phyloP scores from a whole-genome alignment of 2,113 vertebrate genomes.

The Pelvicachromis taeniatus region DNA sequence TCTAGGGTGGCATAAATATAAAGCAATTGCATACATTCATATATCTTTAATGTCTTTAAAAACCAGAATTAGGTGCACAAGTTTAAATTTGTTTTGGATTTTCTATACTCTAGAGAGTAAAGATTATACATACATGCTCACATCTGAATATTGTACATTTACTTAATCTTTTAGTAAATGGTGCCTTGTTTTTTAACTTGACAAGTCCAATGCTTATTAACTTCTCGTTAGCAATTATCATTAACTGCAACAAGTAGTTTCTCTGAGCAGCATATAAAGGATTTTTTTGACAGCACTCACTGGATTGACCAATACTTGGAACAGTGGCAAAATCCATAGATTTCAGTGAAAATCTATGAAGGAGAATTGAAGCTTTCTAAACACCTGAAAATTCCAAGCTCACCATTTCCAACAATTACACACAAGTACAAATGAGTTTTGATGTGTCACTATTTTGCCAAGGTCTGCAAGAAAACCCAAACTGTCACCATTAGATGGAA shows the following conservation, averaged over 20 bases:
- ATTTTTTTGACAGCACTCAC: not conserved
- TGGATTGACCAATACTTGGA: not conserved
- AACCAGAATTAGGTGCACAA: too few species aligned
- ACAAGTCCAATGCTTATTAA: not conserved
- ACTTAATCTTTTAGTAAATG: not conserved
- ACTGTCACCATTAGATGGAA: not conserved
- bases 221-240: not conserved
- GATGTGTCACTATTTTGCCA: not conserved
- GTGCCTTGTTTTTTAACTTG: not conserved
- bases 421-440: not conserved
- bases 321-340: not conserved
- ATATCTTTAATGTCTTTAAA: too few species aligned
- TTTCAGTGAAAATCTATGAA: not conserved
- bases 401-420: not conserved
- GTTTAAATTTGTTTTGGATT: too few species aligned
- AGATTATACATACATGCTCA: too few species aligned
- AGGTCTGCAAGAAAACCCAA: not conserved
- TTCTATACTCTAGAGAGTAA: too few species aligned
- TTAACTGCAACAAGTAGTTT: too few species aligned
- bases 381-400: not conserved
- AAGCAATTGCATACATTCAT: too few species aligned
- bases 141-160: not conserved
- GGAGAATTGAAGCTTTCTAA: not conserved
- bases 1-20: not conserved
- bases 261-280: not conserved